Evolutionary conservation across 2,888 invertebrate genomes (phyloP).

Genomic region (Amphipoea lucens): DNA sequence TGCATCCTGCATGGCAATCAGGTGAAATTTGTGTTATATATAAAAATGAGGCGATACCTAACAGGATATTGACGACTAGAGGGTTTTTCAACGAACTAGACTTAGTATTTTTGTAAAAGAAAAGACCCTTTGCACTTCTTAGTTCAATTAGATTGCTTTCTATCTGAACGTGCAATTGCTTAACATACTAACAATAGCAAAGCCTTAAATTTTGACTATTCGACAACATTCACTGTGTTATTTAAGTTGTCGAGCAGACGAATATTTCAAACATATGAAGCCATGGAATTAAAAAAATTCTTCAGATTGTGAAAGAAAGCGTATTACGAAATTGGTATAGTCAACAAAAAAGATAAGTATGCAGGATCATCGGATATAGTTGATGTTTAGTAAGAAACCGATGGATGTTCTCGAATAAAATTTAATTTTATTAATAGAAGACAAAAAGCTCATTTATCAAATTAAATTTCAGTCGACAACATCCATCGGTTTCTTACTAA

Average conservation of each 20-base stretch:
- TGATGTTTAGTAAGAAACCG: too few relatives aligned
- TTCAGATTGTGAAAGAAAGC: neutral
- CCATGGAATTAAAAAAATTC: neutral
- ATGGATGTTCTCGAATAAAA: too few relatives aligned
- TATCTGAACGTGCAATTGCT: neutral
- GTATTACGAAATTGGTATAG: neutral
- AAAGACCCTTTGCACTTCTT: neutral
- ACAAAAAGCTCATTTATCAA: too few relatives aligned
- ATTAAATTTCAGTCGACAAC: too few relatives aligned
- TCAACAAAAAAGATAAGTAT: too few relatives aligned
- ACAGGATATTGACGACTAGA: conserved; percentile 80
- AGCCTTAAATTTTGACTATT: too few relatives aligned
- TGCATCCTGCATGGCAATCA: conserved; percentile 79
- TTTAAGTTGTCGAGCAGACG: neutral
- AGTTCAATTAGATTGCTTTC: neutral
- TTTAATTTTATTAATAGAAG: too few relatives aligned
- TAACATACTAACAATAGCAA: neutral
- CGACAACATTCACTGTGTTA: too few relatives aligned
- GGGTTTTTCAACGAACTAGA: conserved; percentile 41
- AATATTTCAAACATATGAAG: neutral
- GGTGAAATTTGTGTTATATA: conserved; percentile 82
- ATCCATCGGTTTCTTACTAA: too few relatives aligned
- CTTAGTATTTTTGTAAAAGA: neutral
- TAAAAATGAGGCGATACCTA: conserved; percentile 74
- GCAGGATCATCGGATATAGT: too few relatives aligned